phyloP scores from a whole-genome alignment of 2,797 vertebrate species.

The Gallinago stenura region DNA sequence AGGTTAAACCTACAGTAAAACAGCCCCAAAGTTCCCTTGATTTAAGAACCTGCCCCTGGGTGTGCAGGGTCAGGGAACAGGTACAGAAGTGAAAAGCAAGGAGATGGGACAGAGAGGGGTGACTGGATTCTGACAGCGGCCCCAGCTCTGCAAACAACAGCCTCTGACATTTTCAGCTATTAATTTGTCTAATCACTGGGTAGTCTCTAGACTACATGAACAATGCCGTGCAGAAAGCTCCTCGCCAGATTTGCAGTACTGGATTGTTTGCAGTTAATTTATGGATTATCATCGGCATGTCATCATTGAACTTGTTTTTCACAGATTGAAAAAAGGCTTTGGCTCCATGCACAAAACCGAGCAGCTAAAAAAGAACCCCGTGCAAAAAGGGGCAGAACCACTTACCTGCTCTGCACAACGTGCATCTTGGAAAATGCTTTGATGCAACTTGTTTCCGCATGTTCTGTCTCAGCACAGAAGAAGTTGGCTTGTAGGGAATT shows the following conservation, averaged over 20 bases:
- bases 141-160: background rate
- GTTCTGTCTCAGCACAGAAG: background rate
- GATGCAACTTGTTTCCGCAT: background rate
- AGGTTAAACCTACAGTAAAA: background rate
- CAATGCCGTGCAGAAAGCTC: background rate
- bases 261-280: background rate
- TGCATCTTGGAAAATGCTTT: background rate
- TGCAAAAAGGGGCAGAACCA: background rate
- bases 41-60: background rate
- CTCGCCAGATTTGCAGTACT: rapidly evolving
- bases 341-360: background rate
- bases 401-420: background rate
- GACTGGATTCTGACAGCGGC: background rate
- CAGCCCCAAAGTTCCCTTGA: background rate
- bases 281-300: background rate
- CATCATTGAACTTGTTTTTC: background rate
- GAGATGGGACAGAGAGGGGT: background rate
- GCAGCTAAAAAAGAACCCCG: background rate
- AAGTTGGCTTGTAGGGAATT: background rate
- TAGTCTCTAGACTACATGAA: background rate
- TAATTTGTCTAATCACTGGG: background rate
- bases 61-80: background rate
- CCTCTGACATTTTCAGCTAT: background rate
- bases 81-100: background rate
- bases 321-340: background rate